A percentile compares a stretch with the other conserved stretches of the same genome.
phyloP scores from a whole-genome alignment of 2,113 vertebrate genomes.

The Caranx melampygus region DNA sequence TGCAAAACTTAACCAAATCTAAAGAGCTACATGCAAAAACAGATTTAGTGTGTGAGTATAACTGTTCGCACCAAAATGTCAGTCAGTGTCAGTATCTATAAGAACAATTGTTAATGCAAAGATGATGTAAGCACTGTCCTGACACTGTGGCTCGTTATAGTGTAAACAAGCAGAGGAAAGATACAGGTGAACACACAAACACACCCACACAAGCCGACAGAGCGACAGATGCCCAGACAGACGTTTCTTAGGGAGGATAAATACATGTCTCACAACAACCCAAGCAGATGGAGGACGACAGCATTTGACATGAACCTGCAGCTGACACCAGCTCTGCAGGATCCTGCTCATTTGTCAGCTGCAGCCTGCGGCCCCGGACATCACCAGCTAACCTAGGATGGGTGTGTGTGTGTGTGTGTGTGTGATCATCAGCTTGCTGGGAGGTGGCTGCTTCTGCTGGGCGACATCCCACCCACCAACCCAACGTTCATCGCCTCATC shows the following conservation, averaged over 20 bases:
- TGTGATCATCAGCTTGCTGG: neutral
- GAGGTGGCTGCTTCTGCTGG: slow-evolving; percentile 3
- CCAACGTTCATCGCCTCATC: slow-evolving; percentile 7
- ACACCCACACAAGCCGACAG: slow-evolving; percentile 32
- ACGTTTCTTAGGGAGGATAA: slow-evolving; percentile 39
- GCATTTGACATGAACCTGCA: slow-evolving; percentile 36
- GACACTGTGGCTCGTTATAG: neutral
- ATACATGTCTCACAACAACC: slow-evolving; percentile 24
- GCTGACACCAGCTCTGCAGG: slow-evolving; percentile 42
- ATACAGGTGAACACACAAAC: slow-evolving; percentile 19
- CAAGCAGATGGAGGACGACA: slow-evolving; percentile 49
- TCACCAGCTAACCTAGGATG: slow-evolving; percentile 12
- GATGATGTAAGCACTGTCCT: neutral
- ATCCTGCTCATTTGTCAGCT: slow-evolving; percentile 56
- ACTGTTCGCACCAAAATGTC: no score
- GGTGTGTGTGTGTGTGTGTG: no score
- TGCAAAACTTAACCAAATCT: no score
- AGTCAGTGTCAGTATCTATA: neutral
- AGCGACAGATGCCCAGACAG: slow-evolving; percentile 38
- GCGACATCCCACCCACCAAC: slow-evolving; percentile 5
- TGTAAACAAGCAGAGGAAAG: neutral
- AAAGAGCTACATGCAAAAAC: neutral
- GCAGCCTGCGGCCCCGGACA: slow-evolving; percentile 28
- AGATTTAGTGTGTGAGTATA: neutral
- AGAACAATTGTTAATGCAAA: neutral